A percentile compares a stretch with the other conserved stretches of the same genome.
These are phyloP conservation scores for Speoplatyrhinus poulsoni DNA, from an alignment of 2,113 vertebrate species.

Conservation along the genomic window DNA sequence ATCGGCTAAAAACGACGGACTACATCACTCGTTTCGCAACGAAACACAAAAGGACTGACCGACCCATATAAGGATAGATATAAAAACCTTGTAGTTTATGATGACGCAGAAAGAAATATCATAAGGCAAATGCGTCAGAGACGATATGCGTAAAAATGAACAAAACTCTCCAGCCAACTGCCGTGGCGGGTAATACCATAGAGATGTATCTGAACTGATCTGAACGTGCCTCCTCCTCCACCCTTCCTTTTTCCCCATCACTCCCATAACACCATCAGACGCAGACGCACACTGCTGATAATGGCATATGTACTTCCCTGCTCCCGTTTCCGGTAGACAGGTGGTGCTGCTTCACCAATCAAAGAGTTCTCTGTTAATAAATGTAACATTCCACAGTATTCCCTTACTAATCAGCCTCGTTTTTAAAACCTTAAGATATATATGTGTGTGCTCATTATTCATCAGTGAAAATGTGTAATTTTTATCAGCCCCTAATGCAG, in stretches of 20 bases:
- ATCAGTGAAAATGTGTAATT: neutral
- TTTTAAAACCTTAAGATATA: neutral
- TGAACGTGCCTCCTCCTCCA: slow-evolving; percentile 3
- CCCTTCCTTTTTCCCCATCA: too few relatives aligned
- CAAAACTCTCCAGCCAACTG: slow-evolving; percentile 33
- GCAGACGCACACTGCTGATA: neutral
- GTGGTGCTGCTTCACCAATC: slow-evolving; percentile 11
- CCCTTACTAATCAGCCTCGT: neutral
- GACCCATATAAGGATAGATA: slow-evolving; percentile 49
- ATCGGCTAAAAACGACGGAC: too few relatives aligned
- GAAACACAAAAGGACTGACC: slow-evolving; percentile 28
- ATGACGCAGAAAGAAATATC: slow-evolving; percentile 56
- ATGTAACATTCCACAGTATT: neutral
- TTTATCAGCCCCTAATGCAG: neutral
- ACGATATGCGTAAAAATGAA: slow-evolving; percentile 60
- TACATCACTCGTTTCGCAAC: neutral
- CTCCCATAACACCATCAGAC: too few relatives aligned
- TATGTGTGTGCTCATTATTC: neutral
- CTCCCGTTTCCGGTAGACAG: slow-evolving; percentile 7
- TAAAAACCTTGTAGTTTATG: slow-evolving; percentile 19
- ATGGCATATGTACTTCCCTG: neutral
- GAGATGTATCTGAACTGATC: neutral
- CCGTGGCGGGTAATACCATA: slow-evolving; percentile 8
- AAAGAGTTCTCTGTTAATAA: neutral
- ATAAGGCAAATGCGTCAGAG: slow-evolving; percentile 64